Conservation (phyloP, 2,888 invertebrate species). For the Palloptera scutellata region DNA sequence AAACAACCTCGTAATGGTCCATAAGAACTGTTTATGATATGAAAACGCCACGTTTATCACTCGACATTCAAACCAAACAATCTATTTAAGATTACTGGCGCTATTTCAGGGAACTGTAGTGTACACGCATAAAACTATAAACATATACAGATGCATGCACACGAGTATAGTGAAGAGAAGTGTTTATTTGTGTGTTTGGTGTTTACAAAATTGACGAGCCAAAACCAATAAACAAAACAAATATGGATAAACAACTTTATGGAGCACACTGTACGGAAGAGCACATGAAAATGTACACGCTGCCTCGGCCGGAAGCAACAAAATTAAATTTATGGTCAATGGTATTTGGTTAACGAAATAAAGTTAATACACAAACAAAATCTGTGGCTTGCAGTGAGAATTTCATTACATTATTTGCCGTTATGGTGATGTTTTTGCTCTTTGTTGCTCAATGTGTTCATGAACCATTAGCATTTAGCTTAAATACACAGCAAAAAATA, state of each 20-base stretch:
- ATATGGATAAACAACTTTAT: neutral
- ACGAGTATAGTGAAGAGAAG: too few relatives aligned
- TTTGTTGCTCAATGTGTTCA: neutral
- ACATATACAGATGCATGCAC: too few relatives aligned
- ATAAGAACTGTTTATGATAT: too few relatives aligned
- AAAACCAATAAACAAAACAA: neutral
- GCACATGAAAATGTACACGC: neutral
- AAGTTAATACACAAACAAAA: neutral
- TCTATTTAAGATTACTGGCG: too few relatives aligned
- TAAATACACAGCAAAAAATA: neutral
- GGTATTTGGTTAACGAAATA: constrained; percentile 5
- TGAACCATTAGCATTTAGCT: constrained; percentile 9
- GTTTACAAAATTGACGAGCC: neutral
- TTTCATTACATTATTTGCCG: neutral
- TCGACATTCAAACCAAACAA: too few relatives aligned
- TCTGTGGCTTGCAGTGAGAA: neutral
- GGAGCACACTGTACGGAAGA: too few relatives aligned
- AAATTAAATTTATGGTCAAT: constrained; percentile 12
- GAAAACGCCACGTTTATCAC: too few relatives aligned
- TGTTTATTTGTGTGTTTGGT: too few relatives aligned
- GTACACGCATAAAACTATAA: too few relatives aligned
- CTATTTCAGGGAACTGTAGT: too few relatives aligned
- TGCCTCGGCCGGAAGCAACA: constrained; percentile 5
- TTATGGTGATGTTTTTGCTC: neutral
- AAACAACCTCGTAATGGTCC: too few relatives aligned